Conservation (phyloP, 2,797 vertebrate species). For the Cirrhinus mrigala region DNA sequence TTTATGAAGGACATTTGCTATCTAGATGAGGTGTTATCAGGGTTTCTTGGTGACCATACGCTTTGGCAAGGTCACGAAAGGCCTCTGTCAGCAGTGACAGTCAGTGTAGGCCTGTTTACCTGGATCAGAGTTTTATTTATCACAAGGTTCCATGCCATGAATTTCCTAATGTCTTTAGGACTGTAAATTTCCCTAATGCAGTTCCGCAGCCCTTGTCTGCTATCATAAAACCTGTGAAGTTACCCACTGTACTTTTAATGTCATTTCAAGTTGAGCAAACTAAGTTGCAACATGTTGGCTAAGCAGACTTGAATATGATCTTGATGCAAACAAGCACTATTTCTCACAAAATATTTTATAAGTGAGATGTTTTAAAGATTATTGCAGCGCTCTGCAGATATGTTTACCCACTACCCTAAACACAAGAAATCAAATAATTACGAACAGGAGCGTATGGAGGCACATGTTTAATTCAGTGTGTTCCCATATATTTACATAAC, state of each 20-base stretch:
- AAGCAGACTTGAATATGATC: constrained; percentile 9
- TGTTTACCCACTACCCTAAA: background rate
- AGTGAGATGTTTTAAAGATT: background rate
- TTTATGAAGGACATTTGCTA: constrained; percentile 66
- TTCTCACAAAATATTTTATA: background rate
- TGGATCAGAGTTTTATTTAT: constrained; percentile 77
- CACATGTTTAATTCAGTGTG: background rate
- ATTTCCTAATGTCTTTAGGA: constrained; percentile 81
- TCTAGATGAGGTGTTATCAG: constrained; percentile 67
- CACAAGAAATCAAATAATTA: background rate
- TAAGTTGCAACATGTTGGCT: constrained; percentile 63
- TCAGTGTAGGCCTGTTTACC: constrained; percentile 76
- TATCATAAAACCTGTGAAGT: constrained; percentile 66
- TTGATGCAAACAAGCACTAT: background rate
- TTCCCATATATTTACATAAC: constrained; percentile 1
- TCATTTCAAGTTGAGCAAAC: constrained; percentile 64
- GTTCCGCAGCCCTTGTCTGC: constrained; percentile 56
- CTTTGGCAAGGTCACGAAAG: constrained; percentile 77
- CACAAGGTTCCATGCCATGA: constrained; percentile 74
- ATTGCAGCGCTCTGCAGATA: background rate
- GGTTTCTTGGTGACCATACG: constrained; percentile 68
- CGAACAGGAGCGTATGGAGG: background rate
- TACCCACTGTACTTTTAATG: constrained; percentile 63
- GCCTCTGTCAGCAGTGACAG: constrained; percentile 77
- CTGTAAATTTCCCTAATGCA: constrained; percentile 83